Conservation (phyloP, 2,797 vertebrate species). For the Lophius americanus region DNA sequence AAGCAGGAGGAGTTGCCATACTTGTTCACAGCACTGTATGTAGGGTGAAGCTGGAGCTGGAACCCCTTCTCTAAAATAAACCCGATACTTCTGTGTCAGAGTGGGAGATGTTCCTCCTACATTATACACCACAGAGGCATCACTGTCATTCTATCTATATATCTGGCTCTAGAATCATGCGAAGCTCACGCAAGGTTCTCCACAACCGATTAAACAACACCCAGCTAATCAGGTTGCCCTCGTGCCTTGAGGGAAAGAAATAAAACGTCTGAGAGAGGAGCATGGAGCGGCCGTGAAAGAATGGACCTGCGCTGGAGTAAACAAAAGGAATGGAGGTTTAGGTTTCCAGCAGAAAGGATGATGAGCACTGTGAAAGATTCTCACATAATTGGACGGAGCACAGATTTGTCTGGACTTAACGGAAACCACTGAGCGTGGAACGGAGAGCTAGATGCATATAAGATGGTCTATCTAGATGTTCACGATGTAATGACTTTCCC, state of each 20-base stretch:
- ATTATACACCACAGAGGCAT: slow-evolving; percentile 57
- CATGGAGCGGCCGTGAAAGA: neutral
- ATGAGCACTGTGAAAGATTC: neutral
- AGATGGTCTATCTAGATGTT: no score
- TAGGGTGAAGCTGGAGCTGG: no score
- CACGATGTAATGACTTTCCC: neutral
- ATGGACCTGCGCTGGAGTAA: neutral
- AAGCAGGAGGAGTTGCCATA: no score
- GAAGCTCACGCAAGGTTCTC: slow-evolving; percentile 66
- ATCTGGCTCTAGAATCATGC: slow-evolving; percentile 51
- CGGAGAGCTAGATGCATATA: neutral
- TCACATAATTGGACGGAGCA: neutral
- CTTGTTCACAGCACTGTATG: no score
- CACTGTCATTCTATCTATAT: slow-evolving; percentile 30
- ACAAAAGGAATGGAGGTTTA: slow-evolving; percentile 11
- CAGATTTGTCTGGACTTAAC: neutral
- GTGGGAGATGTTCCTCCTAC: slow-evolving; percentile 55
- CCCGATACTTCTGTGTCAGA: slow-evolving; percentile 33
- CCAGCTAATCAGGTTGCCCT: slow-evolving; percentile 37
- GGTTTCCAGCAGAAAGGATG: neutral
- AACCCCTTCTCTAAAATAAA: slow-evolving; percentile 34
- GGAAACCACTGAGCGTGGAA: neutral
- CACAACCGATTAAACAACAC: slow-evolving; percentile 40
- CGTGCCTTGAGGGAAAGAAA: slow-evolving; percentile 23
- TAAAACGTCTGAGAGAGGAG: slow-evolving; percentile 6